Evolutionary conservation across 2,888 invertebrate genomes (phyloP), one percentile per base, ranked within the genome.

Genomic region (Nephrocerus scutellatus): DNA sequence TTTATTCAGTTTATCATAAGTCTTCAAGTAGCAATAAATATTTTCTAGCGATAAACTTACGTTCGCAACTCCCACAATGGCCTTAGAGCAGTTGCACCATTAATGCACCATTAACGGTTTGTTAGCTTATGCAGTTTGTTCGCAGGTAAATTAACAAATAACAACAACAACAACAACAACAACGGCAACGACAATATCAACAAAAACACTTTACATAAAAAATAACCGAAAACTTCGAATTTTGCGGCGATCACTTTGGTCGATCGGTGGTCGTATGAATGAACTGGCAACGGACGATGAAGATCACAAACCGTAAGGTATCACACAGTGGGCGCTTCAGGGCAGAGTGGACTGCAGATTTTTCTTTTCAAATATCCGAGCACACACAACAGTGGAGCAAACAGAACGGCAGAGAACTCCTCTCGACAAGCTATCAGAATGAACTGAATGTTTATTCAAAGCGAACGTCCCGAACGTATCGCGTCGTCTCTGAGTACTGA

Each of bases 391-490:
- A 10, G 23, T 37, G 39, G 43, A 14, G 33, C 31, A 33, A 40
- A 34, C 36, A 30, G 38, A 10, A 8, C 41, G 41, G 43, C 40
- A 22, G 35, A 48, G 54, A 51, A 58, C 58, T 54, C 50, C 42
- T 47, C 56, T 51, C 51, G 52, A 45, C 51, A 51, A 57, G 54
- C 52, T 55, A 49, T 58, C 47, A 55, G 57, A 59, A 55, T 53
- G 56, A 56, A 58, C 58, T 58, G 53, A 58, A 41, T 8, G 14
- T 26, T 20, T 49, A 56, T 44, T 56, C 50, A 46, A 44, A 55
- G 47, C 36, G 49, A 51, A 41, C 42, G 41, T 37, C 33, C 36
- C 49, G 18, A 30, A 30, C n/a, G 30, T 20, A 30, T 12, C 21
- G 10, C 13, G 22, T n/a, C n/a, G n/a, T 29, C 15, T 29, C 29